Conservation (phyloP, 2,888 invertebrate species). For the Chrysolina americana region DNA sequence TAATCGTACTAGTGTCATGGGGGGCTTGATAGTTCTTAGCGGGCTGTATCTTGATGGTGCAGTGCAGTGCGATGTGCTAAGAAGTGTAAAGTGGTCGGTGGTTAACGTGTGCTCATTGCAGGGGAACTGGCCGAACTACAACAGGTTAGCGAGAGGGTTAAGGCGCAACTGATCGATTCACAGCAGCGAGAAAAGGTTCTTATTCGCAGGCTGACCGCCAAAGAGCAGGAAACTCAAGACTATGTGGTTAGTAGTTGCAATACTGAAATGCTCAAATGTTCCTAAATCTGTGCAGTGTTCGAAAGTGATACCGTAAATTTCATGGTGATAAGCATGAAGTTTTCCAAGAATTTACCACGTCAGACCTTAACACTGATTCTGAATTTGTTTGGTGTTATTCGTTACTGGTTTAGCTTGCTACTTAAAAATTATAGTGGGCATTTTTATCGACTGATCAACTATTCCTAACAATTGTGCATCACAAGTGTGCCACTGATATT, state of each 20-base stretch:
- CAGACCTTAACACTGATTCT: constrained; percentile 1
- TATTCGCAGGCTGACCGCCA: constrained; percentile 91
- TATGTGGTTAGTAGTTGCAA: constrained; percentile 83
- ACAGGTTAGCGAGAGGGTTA: constrained; percentile 85
- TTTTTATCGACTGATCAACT: constrained; percentile 2
- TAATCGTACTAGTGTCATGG: constrained; percentile 52
- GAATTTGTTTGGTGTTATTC: background rate
- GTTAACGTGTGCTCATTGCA: constrained; percentile 68
- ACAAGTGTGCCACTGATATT: background rate
- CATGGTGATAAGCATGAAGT: constrained; percentile 14
- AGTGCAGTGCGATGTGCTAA: constrained; percentile 58
- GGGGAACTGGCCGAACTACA: constrained; percentile 81
- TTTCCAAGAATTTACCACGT: background rate
- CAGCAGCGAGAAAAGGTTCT: constrained; percentile 93
- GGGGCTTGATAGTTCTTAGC: constrained; percentile 40
- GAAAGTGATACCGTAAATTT: constrained; percentile 16
- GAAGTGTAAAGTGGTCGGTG: constrained; percentile 51
- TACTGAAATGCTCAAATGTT: constrained; percentile 63
- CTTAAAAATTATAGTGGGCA: background rate
- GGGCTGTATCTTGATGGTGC: constrained; percentile 57
- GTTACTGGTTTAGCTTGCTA: background rate
- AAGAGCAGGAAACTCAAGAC: constrained; percentile 98
- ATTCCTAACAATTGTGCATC: background rate
- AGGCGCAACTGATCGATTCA: constrained; percentile 87
- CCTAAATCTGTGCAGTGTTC: constrained; percentile 59